Base-by-base conservation (phyloP, 1,140 invertebrate species). In the Paraescarpia echinospica region DNA sequence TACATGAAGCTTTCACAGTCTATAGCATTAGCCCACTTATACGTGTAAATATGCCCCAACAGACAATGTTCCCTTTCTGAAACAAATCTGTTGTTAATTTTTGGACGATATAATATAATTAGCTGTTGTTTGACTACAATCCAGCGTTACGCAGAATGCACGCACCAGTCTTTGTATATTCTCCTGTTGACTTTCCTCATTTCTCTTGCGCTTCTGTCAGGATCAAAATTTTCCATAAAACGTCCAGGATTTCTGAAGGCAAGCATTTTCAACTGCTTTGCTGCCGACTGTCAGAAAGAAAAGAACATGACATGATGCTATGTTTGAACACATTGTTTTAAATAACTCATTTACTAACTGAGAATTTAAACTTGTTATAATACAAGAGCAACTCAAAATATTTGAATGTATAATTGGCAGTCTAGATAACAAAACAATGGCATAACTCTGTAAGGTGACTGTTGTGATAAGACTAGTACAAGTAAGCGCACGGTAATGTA, bases 161-260 rank as follows among this genome's bases (percentile, higher is more conserved):
- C 94, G 93, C 94, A 95, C 95, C 94, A 94, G 93, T 95, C 94
- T 92, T 94, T 95, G 93, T 95, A 94, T 14, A 95, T 94, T 92
- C 94, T 94, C 92, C 95, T 93, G 92, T 95, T 95, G 94, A 96
- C 95, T 92, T 96, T 96, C 77, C 95, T 94, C 95, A 95, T 95
- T 93, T 96, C 95, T 93, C 95, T 92, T 34, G 95, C 93, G 93
- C 95, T 96, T 91, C 94, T 94, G 91, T 96, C 95, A 41, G 95
- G 95, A 94, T 96, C 95, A 94, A 96, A 96, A 91, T 96, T 94
- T 35, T 94, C 95, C 95, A 96, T 95, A 93, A 96, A 96, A 92
- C 95, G 95, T 34, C 95, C 95, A 92, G 95, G 94, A 93, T 95
- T 94, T 31, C 93, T 94, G 93, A 95, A 95, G n/a, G 94, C 92